Conservation (phyloP, 2,113 vertebrate genomes). For the Podilymbus podiceps region DNA sequence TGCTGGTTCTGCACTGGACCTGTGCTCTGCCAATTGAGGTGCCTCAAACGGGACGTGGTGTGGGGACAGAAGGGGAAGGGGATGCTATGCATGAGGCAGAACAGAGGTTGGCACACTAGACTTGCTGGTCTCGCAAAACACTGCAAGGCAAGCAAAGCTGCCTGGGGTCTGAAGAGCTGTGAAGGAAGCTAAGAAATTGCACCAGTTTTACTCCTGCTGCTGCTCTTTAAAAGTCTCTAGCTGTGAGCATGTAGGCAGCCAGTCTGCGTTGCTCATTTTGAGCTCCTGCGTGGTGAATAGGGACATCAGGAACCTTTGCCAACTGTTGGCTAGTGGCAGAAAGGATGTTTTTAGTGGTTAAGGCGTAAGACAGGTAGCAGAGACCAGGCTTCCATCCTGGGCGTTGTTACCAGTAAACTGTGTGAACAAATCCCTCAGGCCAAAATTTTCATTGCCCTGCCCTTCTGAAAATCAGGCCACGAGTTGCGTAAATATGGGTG, state of each 20-base stretch:
- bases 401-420: conserved; percentile 32
- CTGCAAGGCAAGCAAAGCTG: not conserved
- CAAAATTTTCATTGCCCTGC: conserved; percentile 64
- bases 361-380: conserved; percentile 11
- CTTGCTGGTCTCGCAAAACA: not conserved
- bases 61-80: not conserved
- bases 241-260: not conserved
- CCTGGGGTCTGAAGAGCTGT: not conserved
- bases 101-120: not conserved
- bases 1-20: not conserved
- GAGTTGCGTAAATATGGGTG: conserved; percentile 53
- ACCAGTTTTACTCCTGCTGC: not conserved
- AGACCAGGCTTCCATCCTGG: conserved; percentile 15
- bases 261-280: not conserved
- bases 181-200: not conserved
- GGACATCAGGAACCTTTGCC: not conserved
- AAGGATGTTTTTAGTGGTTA: conserved; percentile 47
- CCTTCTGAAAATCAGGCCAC: conserved; percentile 60
- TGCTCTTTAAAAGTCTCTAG: not conserved
- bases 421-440: conserved; percentile 52
- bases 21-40: not conserved
- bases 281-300: not conserved
- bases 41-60: not conserved
- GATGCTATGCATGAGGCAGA: not conserved
- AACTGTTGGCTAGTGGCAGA: not conserved